Evolutionary conservation across 92 coral and sea anemone species (phyloP), one percentile per base, ranked within the genome.

Genomic region (Siderastrea siderea): DNA sequence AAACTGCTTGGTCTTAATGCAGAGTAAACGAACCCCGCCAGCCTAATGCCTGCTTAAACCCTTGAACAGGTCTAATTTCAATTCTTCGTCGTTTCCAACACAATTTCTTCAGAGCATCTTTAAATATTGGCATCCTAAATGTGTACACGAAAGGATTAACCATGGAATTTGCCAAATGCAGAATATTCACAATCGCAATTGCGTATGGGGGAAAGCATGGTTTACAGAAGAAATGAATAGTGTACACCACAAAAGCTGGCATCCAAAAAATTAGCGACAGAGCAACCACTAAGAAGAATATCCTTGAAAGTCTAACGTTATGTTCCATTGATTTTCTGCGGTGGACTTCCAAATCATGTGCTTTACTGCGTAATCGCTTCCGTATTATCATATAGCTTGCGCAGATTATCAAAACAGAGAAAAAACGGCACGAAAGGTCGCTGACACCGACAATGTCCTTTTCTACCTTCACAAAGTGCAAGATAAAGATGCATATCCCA

Each of bases 101-200:
- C 1, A 43, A 77, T 58, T 43, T 77, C 45, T 58, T 77, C 38
- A 77, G 45, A 45, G 51, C 68, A 0, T 57, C 43, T 43, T 77
- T 77, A 47, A 77, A 77, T 4, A 59, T 16, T 6, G 51, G 81
- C 81, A 77, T 77, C 44, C 68, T 77, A 13, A 57, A 77, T 38
- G 46, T 43, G 52, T 77, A 77, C 11, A 77, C 81, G 43, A 46
- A 7, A 9, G 82, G 82, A 60, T 77, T 77, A 3, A 77, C 52
- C 52, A 60, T 48, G 26, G 82, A 77, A 48, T 77, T 77, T 62
- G 70, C 82, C 58, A 77, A 6, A 26, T 77, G 70, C 8, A 77
- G 57, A 50, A 51, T 5, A 13, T n/a, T 50, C 45, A 47, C 62
- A 12, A 38, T 0, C 0, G 7, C 1, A 14, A 74, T 10, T 5